These are phyloP conservation scores for Archocentrus centrarchus DNA, from an alignment of 2,113 vertebrate genomes.

Conservation along the genomic window DNA sequence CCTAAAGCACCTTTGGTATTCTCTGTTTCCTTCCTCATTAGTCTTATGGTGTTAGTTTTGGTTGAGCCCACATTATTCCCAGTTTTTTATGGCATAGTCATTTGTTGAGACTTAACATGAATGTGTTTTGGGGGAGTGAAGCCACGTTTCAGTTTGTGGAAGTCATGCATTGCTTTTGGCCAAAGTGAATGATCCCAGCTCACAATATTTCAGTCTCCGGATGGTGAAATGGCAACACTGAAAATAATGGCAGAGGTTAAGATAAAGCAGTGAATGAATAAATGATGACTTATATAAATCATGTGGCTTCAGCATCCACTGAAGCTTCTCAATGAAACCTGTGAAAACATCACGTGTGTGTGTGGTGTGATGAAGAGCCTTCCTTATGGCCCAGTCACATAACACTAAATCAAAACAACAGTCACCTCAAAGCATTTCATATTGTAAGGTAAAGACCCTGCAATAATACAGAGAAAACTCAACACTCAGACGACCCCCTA, in stretches of 20 bases:
- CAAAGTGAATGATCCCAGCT: neutral
- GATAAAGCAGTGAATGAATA: neutral
- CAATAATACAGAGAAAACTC: no score
- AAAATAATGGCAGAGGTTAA: neutral
- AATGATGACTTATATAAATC: neutral
- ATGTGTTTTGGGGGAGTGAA: neutral
- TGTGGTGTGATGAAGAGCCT: neutral
- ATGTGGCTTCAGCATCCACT: neutral
- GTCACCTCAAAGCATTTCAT: no score
- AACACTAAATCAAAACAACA: no score
- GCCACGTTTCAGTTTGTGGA: neutral
- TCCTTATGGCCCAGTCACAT: no score
- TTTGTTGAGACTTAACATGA: neutral
- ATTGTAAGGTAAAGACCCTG: no score
- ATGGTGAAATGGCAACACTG: neutral
- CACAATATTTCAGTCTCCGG: neutral
- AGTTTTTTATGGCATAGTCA: neutral
- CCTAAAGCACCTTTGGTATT: no score
- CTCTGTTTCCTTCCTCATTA: neutral
- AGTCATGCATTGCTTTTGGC: neutral
- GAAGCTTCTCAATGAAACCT: neutral
- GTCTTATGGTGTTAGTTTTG: neutral
- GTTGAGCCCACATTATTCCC: neutral
- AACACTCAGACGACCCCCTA: no score
- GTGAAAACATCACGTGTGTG: neutral